Percentiles rank a stretch among this genome's conserved stretches.
phyloP scores from a whole-genome alignment of 2,888 invertebrate genomes.

The Hylaea fasciaria region DNA sequence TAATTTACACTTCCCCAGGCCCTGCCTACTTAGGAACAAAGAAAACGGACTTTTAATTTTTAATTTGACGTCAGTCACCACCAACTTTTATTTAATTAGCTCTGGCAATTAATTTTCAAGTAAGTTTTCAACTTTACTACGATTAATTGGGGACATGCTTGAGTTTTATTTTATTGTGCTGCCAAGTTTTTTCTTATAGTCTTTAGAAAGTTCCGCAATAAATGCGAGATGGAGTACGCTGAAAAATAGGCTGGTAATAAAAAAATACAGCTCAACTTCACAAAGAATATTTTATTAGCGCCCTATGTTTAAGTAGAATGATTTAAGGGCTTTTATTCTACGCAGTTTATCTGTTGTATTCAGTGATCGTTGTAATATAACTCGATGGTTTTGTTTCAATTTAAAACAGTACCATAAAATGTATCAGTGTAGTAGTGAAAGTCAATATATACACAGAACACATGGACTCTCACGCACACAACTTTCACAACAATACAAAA shows the following conservation, averaged over 20 bases:
- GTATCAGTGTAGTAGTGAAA: no score
- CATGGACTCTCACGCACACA: no score
- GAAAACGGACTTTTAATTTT: conserved; percentile 23
- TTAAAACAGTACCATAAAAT: no score
- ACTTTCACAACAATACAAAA: no score
- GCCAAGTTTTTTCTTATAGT: conserved; percentile 3
- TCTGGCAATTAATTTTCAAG: conserved; percentile 37
- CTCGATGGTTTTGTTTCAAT: no score
- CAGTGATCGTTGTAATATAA: no score
- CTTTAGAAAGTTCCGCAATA: neutral
- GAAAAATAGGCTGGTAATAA: no score
- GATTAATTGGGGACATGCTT: conserved; percentile 8
- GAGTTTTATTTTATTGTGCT: conserved; percentile 6
- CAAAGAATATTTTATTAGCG: neutral
- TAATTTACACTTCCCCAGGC: conserved; percentile 20
- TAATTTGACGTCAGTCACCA: conserved; percentile 26
- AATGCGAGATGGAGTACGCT: neutral
- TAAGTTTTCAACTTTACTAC: conserved; percentile 26
- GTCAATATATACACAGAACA: no score
- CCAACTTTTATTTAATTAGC: conserved; percentile 43
- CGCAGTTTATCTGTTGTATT: no score
- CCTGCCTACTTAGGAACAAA: conserved; percentile 12
- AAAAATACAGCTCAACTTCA: neutral
- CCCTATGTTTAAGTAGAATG: no score
- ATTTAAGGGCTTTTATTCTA: no score